Base-by-base conservation (phyloP, 2,797 vertebrate genomes). In the Falco concolor region DNA sequence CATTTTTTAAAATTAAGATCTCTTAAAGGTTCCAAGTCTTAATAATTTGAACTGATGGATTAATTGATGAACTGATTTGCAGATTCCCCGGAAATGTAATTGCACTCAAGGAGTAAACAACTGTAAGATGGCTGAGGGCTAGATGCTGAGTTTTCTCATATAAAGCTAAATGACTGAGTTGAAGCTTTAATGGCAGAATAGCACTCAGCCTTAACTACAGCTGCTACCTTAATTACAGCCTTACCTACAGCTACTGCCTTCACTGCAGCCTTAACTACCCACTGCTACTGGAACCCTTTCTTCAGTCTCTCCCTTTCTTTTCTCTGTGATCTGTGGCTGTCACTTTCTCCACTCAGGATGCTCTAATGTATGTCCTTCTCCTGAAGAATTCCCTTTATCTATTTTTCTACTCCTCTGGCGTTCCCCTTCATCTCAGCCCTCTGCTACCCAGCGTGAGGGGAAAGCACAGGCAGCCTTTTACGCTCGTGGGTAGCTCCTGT, bases 391-490 rank as follows among this genome's bases (percentile, higher is more conserved):
- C 50, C 14, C 40, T 85, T 84, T 32, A 70, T 90, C 76, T 90
- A 0, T 89, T 93, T 79, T 83, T 36, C 73, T 78, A 1, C 59
- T 92, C 34, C 40, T 93, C 50, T 88, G 54, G 34, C 3, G 1
- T 89, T 92, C 40, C 32, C 25, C 87, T 95, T 93, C 28, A 61
- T 87, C 87, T 94, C 50, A 96, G 17, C 61, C 44, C 75, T 88
- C 91, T 75, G 76, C 42, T 90, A 20, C 75, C 18, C 78, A 85
- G 78, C 34, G 45, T 28, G 27, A 32, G 22, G 69, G 25, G 5
- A 79, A 86, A 52, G 57, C 60, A 60, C 38, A 59, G 54, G 25
- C 30, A 76, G 68, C 60, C 54, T 24, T 93, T 65, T 68, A 60
- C 6, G 2, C 13, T 68, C 25, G 20, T 34, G 50, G 22, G 23